These are phyloP conservation scores for Pampus argenteus DNA, from an alignment of 2,797 vertebrate genomes.

Conservation along the genomic window DNA sequence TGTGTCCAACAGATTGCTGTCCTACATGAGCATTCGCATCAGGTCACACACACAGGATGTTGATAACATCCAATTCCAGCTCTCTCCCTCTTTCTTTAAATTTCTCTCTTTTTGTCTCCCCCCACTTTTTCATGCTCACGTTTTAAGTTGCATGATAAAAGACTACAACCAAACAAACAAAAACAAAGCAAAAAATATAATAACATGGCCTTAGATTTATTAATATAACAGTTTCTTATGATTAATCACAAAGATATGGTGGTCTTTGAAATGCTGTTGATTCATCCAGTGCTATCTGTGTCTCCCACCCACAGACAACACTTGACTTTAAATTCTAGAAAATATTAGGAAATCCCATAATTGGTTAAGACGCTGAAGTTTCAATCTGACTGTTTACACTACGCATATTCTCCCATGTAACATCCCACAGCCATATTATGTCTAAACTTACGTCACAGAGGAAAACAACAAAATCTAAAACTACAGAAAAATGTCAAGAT, in stretches of 20 bases:
- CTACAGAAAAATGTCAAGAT: conserved; percentile 10
- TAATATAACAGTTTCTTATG: conserved; percentile 3
- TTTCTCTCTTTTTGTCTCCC: conserved; percentile 22
- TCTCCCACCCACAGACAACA: conserved; percentile 9
- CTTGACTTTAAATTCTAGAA: conserved; percentile 13
- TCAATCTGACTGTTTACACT: conserved; percentile 39
- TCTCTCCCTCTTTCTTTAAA: conserved; percentile 27
- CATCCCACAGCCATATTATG: conserved; percentile 13
- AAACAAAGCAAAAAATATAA: background rate
- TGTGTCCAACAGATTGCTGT: conserved; percentile 57
- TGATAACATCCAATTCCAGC: conserved; percentile 71
- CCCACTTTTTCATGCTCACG: conserved; percentile 33
- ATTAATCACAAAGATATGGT: conserved; percentile 13
- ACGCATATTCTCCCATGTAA: background rate
- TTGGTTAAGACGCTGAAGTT: conserved; percentile 50
- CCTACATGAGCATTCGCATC: conserved; percentile 64
- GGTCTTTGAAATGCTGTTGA: conserved; percentile 11
- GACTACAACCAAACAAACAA: conserved; percentile 10
- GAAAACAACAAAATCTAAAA: background rate
- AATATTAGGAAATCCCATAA: conserved; percentile 54
- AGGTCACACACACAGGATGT: conserved; percentile 75
- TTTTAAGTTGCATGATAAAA: background rate
- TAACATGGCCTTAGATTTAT: no score
- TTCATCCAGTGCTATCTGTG: conserved; percentile 41
- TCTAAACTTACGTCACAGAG: conserved; percentile 14